Conservation (phyloP, 2,888 invertebrate species). For the Ypsolopha sequella region DNA sequence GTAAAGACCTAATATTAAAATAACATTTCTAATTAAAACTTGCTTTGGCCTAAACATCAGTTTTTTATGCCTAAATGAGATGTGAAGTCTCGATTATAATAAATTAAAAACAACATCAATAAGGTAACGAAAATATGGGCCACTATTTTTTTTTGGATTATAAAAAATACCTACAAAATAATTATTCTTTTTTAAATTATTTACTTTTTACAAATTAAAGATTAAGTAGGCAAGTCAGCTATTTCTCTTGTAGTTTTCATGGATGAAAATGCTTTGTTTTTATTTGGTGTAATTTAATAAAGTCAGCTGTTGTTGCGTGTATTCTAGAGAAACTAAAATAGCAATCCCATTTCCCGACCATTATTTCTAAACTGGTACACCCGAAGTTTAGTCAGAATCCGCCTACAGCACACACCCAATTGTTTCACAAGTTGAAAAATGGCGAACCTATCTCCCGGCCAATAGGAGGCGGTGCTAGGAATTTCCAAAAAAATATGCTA, state of each 20-base stretch:
- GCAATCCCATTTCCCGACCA: slow-evolving; percentile 30
- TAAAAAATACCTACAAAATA: too few species aligned
- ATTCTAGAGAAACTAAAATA: slow-evolving; percentile 32
- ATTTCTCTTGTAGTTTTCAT: not conserved
- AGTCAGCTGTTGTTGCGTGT: slow-evolving; percentile 43
- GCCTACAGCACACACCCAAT: slow-evolving; percentile 59
- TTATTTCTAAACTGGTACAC: slow-evolving; percentile 20
- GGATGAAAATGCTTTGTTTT: not conserved
- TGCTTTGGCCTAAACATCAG: too few species aligned
- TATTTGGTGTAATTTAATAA: slow-evolving; percentile 20
- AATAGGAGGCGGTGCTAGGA: slow-evolving; percentile 56
- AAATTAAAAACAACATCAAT: too few species aligned
- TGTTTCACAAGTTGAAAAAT: slow-evolving; percentile 62
- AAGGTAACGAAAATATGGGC: not conserved
- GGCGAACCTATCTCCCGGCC: slow-evolving; percentile 49
- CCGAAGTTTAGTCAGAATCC: slow-evolving; percentile 19
- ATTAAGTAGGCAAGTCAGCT: too few species aligned
- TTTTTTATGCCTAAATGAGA: too few species aligned
- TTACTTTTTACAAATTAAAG: too few species aligned
- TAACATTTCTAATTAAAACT: too few species aligned
- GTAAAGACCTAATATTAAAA: too few species aligned
- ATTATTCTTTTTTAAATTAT: too few species aligned
- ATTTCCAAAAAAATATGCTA: slow-evolving; percentile 19
- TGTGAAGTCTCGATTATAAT: too few species aligned
- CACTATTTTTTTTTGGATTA: too few species aligned